Conservation (phyloP, 2,888 invertebrate species). For the Fragum sueziense region DNA sequence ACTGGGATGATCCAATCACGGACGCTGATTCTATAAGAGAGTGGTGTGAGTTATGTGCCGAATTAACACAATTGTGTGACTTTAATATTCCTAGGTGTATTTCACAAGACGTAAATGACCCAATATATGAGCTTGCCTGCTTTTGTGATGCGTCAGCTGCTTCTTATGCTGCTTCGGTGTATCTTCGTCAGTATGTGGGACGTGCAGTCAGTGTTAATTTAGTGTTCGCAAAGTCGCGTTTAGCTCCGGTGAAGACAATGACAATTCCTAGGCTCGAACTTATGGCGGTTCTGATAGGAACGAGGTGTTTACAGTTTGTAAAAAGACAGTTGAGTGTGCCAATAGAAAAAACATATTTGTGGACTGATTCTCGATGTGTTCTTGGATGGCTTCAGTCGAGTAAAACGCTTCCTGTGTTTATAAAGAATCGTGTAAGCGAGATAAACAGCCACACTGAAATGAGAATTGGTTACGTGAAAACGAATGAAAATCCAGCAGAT, state of each 20-base stretch:
- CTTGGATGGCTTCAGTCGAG: neutral
- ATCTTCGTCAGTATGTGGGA: neutral
- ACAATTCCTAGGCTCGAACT: slow-evolving; percentile 5
- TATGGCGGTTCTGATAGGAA: too few species aligned
- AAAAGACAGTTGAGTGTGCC: slow-evolving; percentile 2
- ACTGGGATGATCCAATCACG: slow-evolving; percentile 24
- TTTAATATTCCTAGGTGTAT: neutral
- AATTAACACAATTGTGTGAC: neutral
- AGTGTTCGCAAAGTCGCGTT: slow-evolving; percentile 3
- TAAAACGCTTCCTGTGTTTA: neutral
- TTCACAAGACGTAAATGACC: neutral
- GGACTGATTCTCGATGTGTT: too few species aligned
- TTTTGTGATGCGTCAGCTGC: neutral
- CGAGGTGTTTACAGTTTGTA: neutral
- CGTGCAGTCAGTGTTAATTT: neutral
- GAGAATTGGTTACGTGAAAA: neutral
- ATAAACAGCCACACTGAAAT: slow-evolving; percentile 1
- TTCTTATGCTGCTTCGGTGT: neutral
- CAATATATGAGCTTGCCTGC: neutral
- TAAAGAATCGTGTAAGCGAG: neutral
- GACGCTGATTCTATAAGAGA: neutral
- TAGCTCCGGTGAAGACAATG: slow-evolving; percentile 4
- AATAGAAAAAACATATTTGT: neutral
- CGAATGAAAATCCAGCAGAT: slow-evolving; percentile 3
- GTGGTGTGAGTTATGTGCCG: neutral